Conservation (phyloP, 2,113 vertebrate genomes). For the Capricornis sumatraensis region DNA sequence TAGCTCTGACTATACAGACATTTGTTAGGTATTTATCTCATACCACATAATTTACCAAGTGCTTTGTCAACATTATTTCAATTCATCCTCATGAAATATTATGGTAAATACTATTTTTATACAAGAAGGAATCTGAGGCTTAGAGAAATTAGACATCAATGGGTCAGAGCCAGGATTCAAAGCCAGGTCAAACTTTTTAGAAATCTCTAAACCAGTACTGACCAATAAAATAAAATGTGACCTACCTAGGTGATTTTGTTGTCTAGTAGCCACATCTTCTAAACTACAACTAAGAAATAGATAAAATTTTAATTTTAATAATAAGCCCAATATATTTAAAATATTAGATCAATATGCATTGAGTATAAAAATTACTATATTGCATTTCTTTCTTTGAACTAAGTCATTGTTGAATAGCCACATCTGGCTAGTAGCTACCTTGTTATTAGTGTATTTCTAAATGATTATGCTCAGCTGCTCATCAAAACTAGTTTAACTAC, state of each 20-base stretch:
- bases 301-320: not conserved
- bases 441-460: not conserved
- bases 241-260: not conserved
- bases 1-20: not conserved
- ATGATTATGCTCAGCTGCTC: not conserved
- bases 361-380: not conserved
- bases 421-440: not conserved
- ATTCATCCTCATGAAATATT: not conserved
- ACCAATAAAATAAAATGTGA: not conserved
- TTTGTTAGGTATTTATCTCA: slow-evolving; percentile 15
- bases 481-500: not conserved
- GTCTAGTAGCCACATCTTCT: not conserved
- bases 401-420: not conserved
- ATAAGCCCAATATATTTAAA: not conserved
- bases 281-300: not conserved
- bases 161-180: not conserved
- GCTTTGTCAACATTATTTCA: not conserved
- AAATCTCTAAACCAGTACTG: not conserved
- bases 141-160: not conserved
- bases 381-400: not conserved
- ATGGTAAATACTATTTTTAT: not conserved
- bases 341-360: not conserved
- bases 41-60: not conserved
- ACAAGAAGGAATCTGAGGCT: not conserved
- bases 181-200: not conserved